Conservation (phyloP, 2,888 invertebrate genomes). For the Lamproptera curius region DNA sequence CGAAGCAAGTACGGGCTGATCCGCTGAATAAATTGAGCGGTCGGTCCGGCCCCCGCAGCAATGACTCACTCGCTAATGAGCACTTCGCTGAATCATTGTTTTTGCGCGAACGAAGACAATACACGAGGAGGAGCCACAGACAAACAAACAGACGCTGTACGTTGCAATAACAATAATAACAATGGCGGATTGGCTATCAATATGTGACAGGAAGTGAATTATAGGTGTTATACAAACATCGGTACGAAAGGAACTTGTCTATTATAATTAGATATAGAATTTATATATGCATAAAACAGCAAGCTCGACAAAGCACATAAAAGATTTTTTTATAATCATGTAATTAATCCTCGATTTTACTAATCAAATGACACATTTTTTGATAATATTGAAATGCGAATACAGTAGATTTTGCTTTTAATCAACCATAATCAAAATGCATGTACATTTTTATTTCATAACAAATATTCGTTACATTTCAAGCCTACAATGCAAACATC, state of each 20-base stretch:
- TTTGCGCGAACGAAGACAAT: constrained; percentile 46
- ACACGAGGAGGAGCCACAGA: constrained; percentile 10
- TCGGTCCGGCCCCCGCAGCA: constrained; percentile 30
- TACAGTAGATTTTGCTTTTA: background rate
- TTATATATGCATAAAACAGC: too few species aligned
- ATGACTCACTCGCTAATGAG: constrained; percentile 55
- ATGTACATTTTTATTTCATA: background rate
- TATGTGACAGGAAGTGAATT: too few species aligned
- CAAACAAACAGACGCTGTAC: too few species aligned
- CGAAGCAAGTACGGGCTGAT: constrained; percentile 6
- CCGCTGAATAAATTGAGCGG: constrained; percentile 13
- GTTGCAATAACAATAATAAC: too few species aligned
- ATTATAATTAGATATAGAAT: too few species aligned
- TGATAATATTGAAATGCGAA: constrained; percentile 13
- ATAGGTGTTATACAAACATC: too few species aligned
- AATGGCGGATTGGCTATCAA: too few species aligned
- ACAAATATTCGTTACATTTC: background rate
- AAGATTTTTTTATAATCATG: too few species aligned
- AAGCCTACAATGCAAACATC: background rate
- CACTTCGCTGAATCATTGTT: constrained; percentile 58
- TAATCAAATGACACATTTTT: too few species aligned
- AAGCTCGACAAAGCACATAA: too few species aligned
- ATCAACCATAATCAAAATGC: background rate
- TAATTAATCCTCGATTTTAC: too few species aligned
- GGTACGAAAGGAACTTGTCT: too few species aligned